A percentile compares a stretch with the other conserved stretches of the same genome.
Evolutionary conservation across 92 coral and sea anemone species (phyloP).

Genomic region (Porites cylindrica): DNA sequence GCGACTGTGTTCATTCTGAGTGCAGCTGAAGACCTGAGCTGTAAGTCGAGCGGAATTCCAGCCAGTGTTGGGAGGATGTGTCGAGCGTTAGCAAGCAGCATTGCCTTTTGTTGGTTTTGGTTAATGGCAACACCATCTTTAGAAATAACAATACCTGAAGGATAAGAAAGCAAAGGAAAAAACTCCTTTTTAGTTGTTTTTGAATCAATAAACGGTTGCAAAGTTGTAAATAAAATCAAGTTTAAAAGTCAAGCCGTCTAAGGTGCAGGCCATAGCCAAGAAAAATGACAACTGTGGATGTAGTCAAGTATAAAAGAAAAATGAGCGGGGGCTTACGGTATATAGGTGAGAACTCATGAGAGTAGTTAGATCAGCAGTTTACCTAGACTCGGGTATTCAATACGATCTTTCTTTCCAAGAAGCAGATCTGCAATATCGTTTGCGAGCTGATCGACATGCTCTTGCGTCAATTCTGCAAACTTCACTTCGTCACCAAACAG

Average conservation of each 20-base stretch:
- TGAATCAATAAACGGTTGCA: too few relatives aligned
- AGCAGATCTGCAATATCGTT: constrained; percentile 57
- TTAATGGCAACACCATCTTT: constrained; percentile 61
- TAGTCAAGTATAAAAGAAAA: too few relatives aligned
- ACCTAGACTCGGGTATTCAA: constrained; percentile 70
- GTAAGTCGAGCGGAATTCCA: constrained; percentile 82
- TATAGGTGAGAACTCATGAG: background rate
- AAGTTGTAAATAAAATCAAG: too few relatives aligned
- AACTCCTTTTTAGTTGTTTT: too few relatives aligned
- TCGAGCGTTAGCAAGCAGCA: constrained; percentile 66
- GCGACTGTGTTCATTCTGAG: constrained; percentile 34
- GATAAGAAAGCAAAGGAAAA: background rate
- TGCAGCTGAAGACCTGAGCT: constrained; percentile 54
- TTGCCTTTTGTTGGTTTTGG: constrained; percentile 68
- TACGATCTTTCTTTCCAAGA: constrained; percentile 45
- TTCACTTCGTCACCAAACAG: constrained; percentile 76
- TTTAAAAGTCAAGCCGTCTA: too few relatives aligned
- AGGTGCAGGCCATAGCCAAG: too few relatives aligned
- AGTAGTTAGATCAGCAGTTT: background rate
- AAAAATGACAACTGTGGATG: too few relatives aligned
- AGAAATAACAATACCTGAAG: constrained; percentile 72
- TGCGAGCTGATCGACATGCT: constrained; percentile 46
- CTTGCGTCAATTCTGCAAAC: constrained; percentile 54
- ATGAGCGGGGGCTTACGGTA: too few relatives aligned
- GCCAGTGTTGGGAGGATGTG: constrained; percentile 83